These are phyloP conservation scores for Ceryle rudis DNA, from an alignment of 2,797 vertebrate species.

Conservation along the genomic window DNA sequence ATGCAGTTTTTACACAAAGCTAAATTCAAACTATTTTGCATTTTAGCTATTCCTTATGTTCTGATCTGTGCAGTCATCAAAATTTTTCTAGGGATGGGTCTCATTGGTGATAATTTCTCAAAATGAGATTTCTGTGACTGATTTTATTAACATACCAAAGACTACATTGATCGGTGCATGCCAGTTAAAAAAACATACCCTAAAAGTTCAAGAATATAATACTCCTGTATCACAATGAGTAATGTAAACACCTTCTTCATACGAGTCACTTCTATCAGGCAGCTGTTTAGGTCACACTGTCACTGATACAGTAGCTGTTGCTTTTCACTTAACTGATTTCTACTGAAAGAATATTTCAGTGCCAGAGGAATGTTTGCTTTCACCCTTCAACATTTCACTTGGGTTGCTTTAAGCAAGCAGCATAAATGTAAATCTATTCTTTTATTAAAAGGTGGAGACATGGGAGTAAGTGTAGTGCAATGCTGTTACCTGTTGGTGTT, in stretches of 20 bases:
- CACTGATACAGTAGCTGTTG: background rate
- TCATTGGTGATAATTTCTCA: background rate
- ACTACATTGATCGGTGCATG: background rate
- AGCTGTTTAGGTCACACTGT: background rate
- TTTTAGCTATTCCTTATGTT: background rate
- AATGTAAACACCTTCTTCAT: background rate
- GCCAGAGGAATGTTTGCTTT: background rate
- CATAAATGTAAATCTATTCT: background rate
- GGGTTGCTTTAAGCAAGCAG: background rate
- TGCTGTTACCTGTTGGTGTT: background rate
- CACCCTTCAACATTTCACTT: background rate
- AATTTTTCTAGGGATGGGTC: background rate
- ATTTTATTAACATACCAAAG: background rate
- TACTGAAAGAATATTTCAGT: background rate
- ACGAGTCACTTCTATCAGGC: background rate
- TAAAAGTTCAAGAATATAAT: background rate
- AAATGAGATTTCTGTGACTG: background rate
- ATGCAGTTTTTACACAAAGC: background rate
- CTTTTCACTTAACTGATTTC: background rate
- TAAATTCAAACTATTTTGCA: background rate
- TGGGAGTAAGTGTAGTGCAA: background rate
- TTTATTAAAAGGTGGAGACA: background rate
- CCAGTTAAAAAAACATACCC: background rate
- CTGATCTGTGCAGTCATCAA: background rate
- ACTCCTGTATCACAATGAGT: background rate